Evolutionary conservation across 2,888 invertebrate genomes (phyloP).

Genomic region (Mylabris sibirica): DNA sequence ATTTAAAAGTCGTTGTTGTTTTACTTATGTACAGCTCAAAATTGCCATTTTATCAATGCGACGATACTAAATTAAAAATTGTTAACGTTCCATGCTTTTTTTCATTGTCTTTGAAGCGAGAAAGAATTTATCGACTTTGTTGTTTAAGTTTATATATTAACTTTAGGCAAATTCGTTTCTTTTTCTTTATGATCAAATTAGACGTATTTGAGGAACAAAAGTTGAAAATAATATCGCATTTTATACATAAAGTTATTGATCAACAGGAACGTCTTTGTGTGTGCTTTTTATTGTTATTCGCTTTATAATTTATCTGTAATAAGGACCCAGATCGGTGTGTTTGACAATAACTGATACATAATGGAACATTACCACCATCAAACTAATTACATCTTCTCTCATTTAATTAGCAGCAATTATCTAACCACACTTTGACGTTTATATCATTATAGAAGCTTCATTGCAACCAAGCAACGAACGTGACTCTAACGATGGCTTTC

Average conservation of each 20-base stretch:
- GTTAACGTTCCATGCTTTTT: not conserved
- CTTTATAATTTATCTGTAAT: constrained; percentile 21
- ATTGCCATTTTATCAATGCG: not conserved
- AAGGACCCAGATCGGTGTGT: constrained; percentile 40
- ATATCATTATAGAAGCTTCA: constrained; percentile 34
- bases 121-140: not conserved
- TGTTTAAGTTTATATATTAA: not conserved
- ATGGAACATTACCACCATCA: constrained; percentile 46
- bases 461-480: constrained; percentile 7
- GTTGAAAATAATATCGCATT: not conserved
- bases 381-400: constrained; percentile 47
- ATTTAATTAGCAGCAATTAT: constrained; percentile 52
- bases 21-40: too few relatives aligned
- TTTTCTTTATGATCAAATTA: not conserved
- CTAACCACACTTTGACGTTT: constrained; percentile 39
- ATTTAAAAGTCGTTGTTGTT: too few relatives aligned
- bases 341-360: constrained; percentile 44
- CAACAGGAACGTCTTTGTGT: not conserved
- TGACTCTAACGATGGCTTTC: constrained; percentile 40
- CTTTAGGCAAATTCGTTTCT: not conserved
- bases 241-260: not conserved
- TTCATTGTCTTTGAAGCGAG: not conserved
- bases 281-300: not conserved
- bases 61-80: constrained; percentile 4
- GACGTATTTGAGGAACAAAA: not conserved